A percentile compares a stretch with the other conserved stretches of the same genome.
Evolutionary conservation across 2,113 vertebrate species (phyloP).

Genomic region (Semnornis frantzii): DNA sequence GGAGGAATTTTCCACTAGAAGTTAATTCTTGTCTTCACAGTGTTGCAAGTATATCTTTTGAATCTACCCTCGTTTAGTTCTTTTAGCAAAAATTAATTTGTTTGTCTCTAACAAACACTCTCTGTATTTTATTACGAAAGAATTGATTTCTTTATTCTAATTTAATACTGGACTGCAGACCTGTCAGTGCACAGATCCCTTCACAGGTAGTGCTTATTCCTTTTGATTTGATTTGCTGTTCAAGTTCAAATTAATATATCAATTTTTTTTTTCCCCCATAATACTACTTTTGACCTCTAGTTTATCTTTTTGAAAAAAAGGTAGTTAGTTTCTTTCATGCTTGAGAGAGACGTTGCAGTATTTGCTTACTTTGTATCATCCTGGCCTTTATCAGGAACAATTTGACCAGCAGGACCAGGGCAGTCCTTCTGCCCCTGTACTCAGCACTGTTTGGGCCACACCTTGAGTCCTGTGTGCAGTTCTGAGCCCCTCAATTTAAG

Average conservation of each 20-base stretch:
- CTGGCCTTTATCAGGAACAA: no score
- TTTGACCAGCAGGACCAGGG: no score
- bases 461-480: no score
- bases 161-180: background rate
- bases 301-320: background rate
- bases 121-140: background rate
- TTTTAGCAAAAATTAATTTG: background rate
- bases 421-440: no score
- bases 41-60: background rate
- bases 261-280: background rate
- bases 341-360: background rate
- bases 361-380: background rate
- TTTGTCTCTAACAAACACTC: background rate
- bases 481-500: no score
- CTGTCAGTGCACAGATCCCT: background rate
- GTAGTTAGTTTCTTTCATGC: background rate
- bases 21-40: background rate
- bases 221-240: background rate
- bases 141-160: background rate
- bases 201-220: background rate
- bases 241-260: background rate
- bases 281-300: background rate
- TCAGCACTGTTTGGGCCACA: no score
- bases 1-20: background rate
- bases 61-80: accelerated